A percentile compares a stretch with the other conserved stretches of the same genome.
These are phyloP conservation scores for Takifugu ocellatus DNA, from an alignment of 2,797 vertebrate genomes.

Conservation along the genomic window DNA sequence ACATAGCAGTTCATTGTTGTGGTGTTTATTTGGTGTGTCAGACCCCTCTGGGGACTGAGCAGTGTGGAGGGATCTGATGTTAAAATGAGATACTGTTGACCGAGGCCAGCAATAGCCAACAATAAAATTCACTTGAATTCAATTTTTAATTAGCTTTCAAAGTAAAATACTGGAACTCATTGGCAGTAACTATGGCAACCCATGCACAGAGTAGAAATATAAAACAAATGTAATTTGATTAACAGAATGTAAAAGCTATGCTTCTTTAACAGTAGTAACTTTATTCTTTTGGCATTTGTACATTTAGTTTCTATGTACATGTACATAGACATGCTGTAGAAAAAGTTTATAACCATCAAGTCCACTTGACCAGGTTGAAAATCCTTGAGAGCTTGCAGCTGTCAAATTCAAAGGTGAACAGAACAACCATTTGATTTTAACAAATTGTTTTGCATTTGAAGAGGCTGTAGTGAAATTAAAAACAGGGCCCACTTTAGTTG, in stretches of 20 bases:
- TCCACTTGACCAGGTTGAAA: slow-evolving; percentile 20
- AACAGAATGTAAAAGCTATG: too few relatives aligned
- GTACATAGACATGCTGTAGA: slow-evolving; percentile 10
- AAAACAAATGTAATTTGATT: too few relatives aligned
- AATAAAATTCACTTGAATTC: slow-evolving; percentile 25
- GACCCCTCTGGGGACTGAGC: slow-evolving; percentile 24
- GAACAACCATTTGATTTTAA: slow-evolving; percentile 15
- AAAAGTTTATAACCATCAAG: slow-evolving; percentile 3
- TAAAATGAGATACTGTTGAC: slow-evolving; percentile 22
- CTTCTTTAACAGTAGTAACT: too few relatives aligned
- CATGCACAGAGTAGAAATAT: slow-evolving; percentile 4
- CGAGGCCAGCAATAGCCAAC: slow-evolving; percentile 25
- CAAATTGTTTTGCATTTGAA: neutral
- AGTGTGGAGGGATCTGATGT: neutral
- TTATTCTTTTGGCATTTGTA: too few relatives aligned
- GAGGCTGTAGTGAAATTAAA: too few relatives aligned
- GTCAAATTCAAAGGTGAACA: slow-evolving; percentile 14
- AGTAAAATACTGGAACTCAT: too few relatives aligned
- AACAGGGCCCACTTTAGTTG: too few relatives aligned
- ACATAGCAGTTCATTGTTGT: slow-evolving; percentile 53
- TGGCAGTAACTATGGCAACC: too few relatives aligned
- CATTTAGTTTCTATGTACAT: too few relatives aligned
- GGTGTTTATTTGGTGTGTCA: slow-evolving; percentile 11
- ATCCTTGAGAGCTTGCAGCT: slow-evolving; percentile 4
- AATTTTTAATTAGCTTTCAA: slow-evolving; percentile 15